Evolutionary conservation across 2,113 vertebrate species (phyloP).

Genomic region (Gopherus flavomarginatus): DNA sequence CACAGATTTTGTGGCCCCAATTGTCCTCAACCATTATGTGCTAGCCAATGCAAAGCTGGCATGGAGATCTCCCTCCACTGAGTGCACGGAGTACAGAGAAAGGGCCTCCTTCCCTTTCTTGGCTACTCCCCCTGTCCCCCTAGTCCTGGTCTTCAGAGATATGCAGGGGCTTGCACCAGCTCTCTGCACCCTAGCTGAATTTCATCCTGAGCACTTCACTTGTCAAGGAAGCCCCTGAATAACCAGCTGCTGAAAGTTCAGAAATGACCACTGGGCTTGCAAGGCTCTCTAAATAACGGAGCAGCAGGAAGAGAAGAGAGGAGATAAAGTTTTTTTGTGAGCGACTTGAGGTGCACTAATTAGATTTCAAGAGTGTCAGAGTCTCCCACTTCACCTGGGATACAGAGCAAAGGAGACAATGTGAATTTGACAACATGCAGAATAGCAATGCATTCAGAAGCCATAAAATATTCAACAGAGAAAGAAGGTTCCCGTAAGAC

Average conservation of each 20-base stretch:
- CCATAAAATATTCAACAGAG: constrained; percentile 31
- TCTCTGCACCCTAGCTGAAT: neutral
- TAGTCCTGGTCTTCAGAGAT: accelerated
- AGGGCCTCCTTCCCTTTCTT: accelerated
- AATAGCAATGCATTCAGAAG: neutral
- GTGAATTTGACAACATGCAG: neutral
- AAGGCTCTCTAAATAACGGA: neutral
- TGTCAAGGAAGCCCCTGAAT: constrained; percentile 12
- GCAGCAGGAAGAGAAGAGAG: neutral
- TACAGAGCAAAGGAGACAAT: neutral
- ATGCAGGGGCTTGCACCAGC: neutral
- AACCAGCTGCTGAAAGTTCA: neutral
- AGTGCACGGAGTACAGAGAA: accelerated
- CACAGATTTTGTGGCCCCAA: neutral
- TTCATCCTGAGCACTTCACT: neutral
- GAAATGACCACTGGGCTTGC: neutral
- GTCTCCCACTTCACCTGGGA: neutral
- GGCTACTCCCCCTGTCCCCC: neutral
- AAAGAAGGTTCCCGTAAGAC: constrained; percentile 13
- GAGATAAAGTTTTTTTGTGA: neutral
- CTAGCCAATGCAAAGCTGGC: neutral
- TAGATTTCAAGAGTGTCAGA: neutral
- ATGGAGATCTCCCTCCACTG: neutral
- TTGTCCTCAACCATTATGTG: neutral
- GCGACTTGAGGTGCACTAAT: neutral